Conservation (phyloP, 2,113 vertebrate genomes). For the zebrafish (Danio rerio) region GRCz12tu NC_133187.1:43872001-43872500, state of each 20-base stretch:
- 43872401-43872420: background rate
- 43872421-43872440: background rate
- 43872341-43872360: background rate
- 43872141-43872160: background rate
- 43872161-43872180: background rate
- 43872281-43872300: background rate
- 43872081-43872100: too few species aligned
- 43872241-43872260: background rate
- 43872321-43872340: background rate
- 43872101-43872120: too few species aligned
- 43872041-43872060: too few species aligned
- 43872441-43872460: background rate
- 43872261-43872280: background rate
- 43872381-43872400: too few species aligned
- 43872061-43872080: too few species aligned
- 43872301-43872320: background rate
- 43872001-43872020: too few species aligned
- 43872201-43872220: background rate
- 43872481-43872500: too few species aligned
- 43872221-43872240: constrained; percentile 1
- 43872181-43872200: background rate
- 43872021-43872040: too few species aligned
- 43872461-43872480: too few species aligned
- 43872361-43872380: background rate
- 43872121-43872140: too few species aligned